Evolutionary conservation across 2,797 vertebrate species (phyloP), one percentile per base, ranked within the genome.

Genomic region (Gymnothorax reevesii): DNA sequence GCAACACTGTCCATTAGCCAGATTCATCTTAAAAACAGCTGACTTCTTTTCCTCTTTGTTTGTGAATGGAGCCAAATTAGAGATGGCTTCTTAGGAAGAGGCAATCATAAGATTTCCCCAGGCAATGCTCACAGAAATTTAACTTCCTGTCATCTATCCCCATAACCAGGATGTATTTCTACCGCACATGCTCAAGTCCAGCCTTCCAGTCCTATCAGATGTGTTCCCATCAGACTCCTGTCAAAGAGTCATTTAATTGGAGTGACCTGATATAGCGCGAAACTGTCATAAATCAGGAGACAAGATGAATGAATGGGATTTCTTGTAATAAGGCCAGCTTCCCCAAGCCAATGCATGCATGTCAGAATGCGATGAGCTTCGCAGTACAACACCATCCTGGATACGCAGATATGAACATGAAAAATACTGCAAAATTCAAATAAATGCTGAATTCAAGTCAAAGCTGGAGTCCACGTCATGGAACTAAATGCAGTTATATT

Each of bases 71-170:
- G 59, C 17, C 55, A 52, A 80, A 54, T 52, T 52, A 80, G 49
- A 80, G 42, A 80, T 42, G 7, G 20, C 52, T 20, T 82, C 75
- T 49, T 62, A 10, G 66, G 60, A 87, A 83, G 77, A 87, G 84
- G 82, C 88, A 87, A 89, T 83, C 59, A 77, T 79, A 83, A 85
- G 83, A 57, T 83, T 80, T 84, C 1, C 71, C 42, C 77, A 85
- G 80, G 60, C 84, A 52, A 66, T 87, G 73, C 49, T 83, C 22
- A 88, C 71, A 33, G 55, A 83, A 85, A 62, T 84, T 88, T 42
- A 86, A 87, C 87, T 91, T 87, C 82, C 85, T 87, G 75, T 87
- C n/a, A 27, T 87, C 85, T 86, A 75, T 55, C 83, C 66, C 25
- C 69, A 85, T 83, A 27, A 60, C 84, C 77, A 79, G n/a, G 25